These are phyloP conservation scores for Pseudochaenichthys georgianus DNA, from an alignment of 2,797 vertebrate genomes.

Conservation along the genomic window DNA sequence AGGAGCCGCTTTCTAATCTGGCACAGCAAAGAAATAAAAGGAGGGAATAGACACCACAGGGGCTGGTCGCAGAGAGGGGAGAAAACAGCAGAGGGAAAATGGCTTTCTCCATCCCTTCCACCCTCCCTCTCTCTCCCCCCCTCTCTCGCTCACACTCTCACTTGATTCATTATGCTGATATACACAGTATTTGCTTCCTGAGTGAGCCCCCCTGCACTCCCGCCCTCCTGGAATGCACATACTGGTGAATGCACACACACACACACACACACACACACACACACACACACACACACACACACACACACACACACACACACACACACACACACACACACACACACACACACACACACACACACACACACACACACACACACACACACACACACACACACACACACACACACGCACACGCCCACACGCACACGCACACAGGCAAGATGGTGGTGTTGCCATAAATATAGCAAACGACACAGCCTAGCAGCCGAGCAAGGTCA, in stretches of 20 bases:
- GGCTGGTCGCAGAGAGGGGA: constrained; percentile 77
- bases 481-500: constrained; percentile 88
- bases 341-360: too few species aligned
- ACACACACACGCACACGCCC: constrained; percentile 49
- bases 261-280: too few species aligned
- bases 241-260: constrained; percentile 41
- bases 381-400: constrained; percentile 36
- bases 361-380: constrained; percentile 12
- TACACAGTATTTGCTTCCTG: constrained; percentile 88
- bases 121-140: constrained; percentile 41
- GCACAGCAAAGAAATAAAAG: constrained; percentile 45
- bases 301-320: too few species aligned
- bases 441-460: constrained; percentile 84
- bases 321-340: too few species aligned
- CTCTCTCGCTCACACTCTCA: constrained; percentile 78
- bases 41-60: constrained; percentile 77
- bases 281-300: too few species aligned
- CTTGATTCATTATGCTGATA: constrained; percentile 91
- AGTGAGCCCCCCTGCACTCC: constrained; percentile 81
- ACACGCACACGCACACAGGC: constrained; percentile 42
- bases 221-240: constrained; percentile 72
- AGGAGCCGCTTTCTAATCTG: constrained; percentile 49
- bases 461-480: constrained; percentile 88
- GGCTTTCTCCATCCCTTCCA: constrained; percentile 75
- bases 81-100: constrained; percentile 81